These are phyloP conservation scores for Trichopoda pennipes DNA, from an alignment of 2,888 invertebrate species.

Conservation along the genomic window DNA sequence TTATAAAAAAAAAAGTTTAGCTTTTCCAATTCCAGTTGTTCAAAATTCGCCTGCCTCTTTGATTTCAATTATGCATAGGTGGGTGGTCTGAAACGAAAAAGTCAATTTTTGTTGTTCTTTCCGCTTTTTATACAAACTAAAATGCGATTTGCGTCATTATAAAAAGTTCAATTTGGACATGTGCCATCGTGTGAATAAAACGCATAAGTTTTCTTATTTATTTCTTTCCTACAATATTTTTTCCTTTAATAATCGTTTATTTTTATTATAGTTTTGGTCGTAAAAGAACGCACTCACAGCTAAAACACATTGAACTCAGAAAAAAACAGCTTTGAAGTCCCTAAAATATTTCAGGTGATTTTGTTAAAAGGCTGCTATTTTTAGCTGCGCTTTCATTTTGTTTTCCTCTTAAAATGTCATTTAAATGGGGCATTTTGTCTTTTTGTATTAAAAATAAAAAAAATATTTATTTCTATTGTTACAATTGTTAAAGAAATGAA, in stretches of 20 bases:
- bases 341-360: conserved; percentile 58
- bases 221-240: background rate
- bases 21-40: background rate
- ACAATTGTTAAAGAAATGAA: background rate
- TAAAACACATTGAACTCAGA: conserved; percentile 1
- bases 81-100: conserved; percentile 8
- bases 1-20: too few relatives aligned
- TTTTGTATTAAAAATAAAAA: background rate
- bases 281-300: conserved; percentile 6
- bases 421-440: conserved; percentile 50
- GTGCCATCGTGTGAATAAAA: conserved; percentile 53
- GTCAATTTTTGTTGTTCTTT: conserved; percentile 2
- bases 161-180: conserved; percentile 65
- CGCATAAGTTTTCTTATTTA: conserved; percentile 51
- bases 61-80: background rate
- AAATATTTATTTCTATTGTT: background rate
- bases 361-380: conserved; percentile 44
- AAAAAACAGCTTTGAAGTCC: conserved; percentile 43
- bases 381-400: conserved; percentile 27
- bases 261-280: conserved; percentile 21
- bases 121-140: conserved; percentile 17
- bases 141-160: conserved; percentile 34
- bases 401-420: conserved; percentile 46
- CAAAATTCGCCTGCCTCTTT: background rate
- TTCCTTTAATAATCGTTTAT: conserved; percentile 7